Base-by-base conservation (phyloP, 2,888 invertebrate species). In the Lasioglossum villosulum region DNA sequence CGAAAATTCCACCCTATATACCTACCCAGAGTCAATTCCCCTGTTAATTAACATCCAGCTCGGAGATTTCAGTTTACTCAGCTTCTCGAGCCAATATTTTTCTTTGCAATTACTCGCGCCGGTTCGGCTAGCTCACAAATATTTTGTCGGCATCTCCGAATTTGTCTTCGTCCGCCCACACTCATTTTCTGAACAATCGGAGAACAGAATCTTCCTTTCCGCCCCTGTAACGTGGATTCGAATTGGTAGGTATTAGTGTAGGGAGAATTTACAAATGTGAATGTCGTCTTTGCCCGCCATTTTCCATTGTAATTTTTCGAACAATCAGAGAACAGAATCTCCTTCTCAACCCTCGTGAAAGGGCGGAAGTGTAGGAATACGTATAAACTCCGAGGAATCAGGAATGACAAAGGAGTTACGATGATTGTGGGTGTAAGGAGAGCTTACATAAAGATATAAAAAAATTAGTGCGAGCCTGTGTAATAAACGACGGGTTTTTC, bases 401-500 rank as follows among this genome's bases (percentile, higher is more conserved):
- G 10, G 56, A n/a, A 56, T 56, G 56, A 52, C 23, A 2, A 23
- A 52, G 48, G 8, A 23, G 48, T 52, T 52, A 52, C 1, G 48
- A 52, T 2, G 48, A 52, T 52, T 23, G 48, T 23, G 1, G 48
- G 48, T 52, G 48, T 23, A 52, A 52, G 48, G 23, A 23, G 48
- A 5, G 8, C 23, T 23, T 23, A 8, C 48, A 23, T 23, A 2
- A 8, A 23, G 48, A 23, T 52, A 23, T 48, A 2, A 52, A 52
- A 52, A 52, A 23, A 52, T n/a, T 52, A n/a, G 52, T 10, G 10
- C 1, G 52, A n/a, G 10, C n/a, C 52, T 3, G 19, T 19, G 56
- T 39, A 73, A 74, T 84, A 84, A 85, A 73, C 48, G 68, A 59
- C 8, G 16, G 16, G 30, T 63, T 66, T 45, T 14, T 34, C 34